Base-by-base conservation (phyloP, 1,140 invertebrate genomes). In the Brachionus asplanchnoidis region DNA sequence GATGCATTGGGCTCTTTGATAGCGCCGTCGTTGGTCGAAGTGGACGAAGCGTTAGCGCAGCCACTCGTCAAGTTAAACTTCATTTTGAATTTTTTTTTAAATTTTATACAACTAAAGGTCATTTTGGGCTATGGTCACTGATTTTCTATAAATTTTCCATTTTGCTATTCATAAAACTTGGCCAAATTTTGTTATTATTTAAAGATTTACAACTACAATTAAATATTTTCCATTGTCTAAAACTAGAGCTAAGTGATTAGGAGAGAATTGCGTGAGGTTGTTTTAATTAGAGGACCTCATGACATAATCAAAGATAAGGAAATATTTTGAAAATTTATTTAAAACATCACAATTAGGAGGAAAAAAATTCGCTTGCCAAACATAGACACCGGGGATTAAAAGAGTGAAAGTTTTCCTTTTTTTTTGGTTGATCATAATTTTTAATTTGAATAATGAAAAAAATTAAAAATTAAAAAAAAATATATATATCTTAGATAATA, bases 1-100 rank as follows among this genome's bases (percentile, higher is more conserved):
- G 79, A 82, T 8, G 40, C 4, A 65, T 82, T 68, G 2, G 79
- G 79, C n/a, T 82, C 79, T 36, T 68, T 60, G 40, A 82, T 56
- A 8, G 79, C 36, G 12, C 73, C 73, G 28, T 60, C 79, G 11
- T 44, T 82, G 7, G 20, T 46, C 17, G 53, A 60, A n/a, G 40
- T 14, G 1, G 50, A 60, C 32, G 77, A 60, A 26, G 56, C 40
- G 20, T 53, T 65, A 4, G 79, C 50, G 23, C 79, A 44, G 26
- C 42, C 40, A 50, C 53, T 82, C 4, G 79, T 26, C 60, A 82
- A 60, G 65, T 82, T 82, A 20, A 82, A 82, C 53, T 82, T 82
- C 79, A 82, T 82, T 82, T 82, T 82, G n/a, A 82, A 82, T n/a
- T 82, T 82, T 68, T 68, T 60, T 65, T 82, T 82, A 44, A 82